Base-by-base conservation (phyloP, 2,888 invertebrate genomes). In the Cephalotes varians region DNA sequence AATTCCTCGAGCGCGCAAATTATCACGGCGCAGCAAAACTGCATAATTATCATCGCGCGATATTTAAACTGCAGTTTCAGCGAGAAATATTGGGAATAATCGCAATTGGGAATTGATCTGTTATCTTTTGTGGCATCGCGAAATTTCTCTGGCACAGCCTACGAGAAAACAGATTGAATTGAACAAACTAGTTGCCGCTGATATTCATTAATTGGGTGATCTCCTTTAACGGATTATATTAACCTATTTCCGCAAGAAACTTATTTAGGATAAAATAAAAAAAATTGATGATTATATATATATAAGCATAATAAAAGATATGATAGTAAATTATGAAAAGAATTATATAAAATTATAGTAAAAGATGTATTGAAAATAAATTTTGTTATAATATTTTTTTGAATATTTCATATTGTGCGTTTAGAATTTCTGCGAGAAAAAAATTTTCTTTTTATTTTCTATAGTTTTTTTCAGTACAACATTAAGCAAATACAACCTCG, bases 71-170 rank as follows among this genome's bases (percentile, higher is more conserved):
- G 87, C 77, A 82, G 76, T 87, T 82, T 83, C 84, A 74, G 54
- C 72, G 82, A 82, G 84, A 83, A 90, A 90, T 89, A 90, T 87
- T 77, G 82, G 69, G 87, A 71, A 82, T 86, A 86, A 88, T 86
- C 86, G 81, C 62, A n/a, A n/a, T 4, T 40, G 81, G 85, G 84
- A 83, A 86, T 83, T 82, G 83, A 88, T 88, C 87, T 79, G 87
- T 85, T 88, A 88, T 88, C 90, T 79, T 74, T 85, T 85, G 83
- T 65, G 86, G 60, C 82, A 87, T 85, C 73, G 49, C 80, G 79
- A 69, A 67, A 56, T 72, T 73, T 64, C 67, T 88, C 83, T 58
- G 25, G 74, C 28, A 58, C 21, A 40, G n/a, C 12, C 44, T 31
- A 74, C 25, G 34, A 10, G 58, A 21, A 31, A 28, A 12, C n/a